A percentile compares a stretch with the other conserved stretches of the same genome.
These are phyloP conservation scores for Acanthochromis polyacanthus DNA, from an alignment of 2,113 vertebrate genomes.

Conservation along the genomic window DNA sequence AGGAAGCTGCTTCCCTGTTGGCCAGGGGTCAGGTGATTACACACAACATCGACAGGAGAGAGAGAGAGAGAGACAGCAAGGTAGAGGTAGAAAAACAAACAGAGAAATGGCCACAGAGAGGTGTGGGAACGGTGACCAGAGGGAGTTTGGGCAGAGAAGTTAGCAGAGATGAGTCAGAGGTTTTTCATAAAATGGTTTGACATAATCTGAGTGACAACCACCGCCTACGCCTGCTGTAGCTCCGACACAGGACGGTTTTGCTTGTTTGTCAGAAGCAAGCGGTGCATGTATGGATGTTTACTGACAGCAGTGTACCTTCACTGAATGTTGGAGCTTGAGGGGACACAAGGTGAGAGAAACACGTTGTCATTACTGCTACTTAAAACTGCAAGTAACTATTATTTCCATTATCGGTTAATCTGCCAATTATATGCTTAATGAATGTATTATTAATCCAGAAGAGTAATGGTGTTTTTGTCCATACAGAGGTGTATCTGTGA, in stretches of 20 bases:
- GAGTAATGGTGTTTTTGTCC: too few species aligned
- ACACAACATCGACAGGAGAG: slow-evolving; percentile 25
- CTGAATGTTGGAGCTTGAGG: slow-evolving; percentile 30
- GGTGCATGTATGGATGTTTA: slow-evolving; percentile 24
- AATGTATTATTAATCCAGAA: background rate
- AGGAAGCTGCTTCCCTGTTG: slow-evolving; percentile 60
- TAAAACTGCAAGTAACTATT: background rate
- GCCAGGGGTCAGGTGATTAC: slow-evolving; percentile 73
- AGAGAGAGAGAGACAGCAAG: slow-evolving; percentile 13
- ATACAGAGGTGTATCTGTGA: too few species aligned
- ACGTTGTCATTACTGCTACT: background rate
- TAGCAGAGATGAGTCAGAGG: background rate
- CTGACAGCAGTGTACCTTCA: slow-evolving; percentile 12
- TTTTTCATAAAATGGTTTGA: slow-evolving; percentile 25
- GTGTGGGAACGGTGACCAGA: slow-evolving; percentile 3
- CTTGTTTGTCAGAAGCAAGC: slow-evolving; percentile 6
- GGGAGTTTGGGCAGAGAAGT: background rate
- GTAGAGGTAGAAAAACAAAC: slow-evolving; percentile 41
- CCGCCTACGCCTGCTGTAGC: background rate
- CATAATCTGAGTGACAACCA: slow-evolving; percentile 5
- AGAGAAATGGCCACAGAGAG: slow-evolving; percentile 2
- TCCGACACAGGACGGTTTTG: background rate
- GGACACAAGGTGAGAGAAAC: slow-evolving; percentile 33
- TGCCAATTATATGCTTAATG: background rate
- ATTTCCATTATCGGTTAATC: background rate